Conservation (phyloP, 2,113 vertebrate species). For the Onychorhynchus coronatus region DNA sequence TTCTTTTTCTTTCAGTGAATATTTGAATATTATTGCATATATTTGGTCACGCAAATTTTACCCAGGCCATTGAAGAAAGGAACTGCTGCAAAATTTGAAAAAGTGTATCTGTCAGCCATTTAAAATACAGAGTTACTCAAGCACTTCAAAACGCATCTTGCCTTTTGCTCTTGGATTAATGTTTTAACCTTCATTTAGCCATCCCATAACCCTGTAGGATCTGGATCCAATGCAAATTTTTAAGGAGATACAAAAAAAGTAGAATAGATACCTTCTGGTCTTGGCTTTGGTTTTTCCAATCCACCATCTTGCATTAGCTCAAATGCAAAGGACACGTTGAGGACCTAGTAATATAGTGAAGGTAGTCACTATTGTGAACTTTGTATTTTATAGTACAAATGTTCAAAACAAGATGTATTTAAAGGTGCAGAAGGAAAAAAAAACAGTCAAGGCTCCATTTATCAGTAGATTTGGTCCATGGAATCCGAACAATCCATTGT, state of each 20-base stretch:
- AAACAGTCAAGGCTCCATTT: neutral
- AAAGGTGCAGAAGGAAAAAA: neutral
- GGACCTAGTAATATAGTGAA: constrained; percentile 77
- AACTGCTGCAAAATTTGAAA: neutral
- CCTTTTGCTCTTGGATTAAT: neutral
- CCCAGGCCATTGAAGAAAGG: neutral
- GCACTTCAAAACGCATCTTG: neutral
- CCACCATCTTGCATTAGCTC: constrained; percentile 98
- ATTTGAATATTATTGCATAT: neutral
- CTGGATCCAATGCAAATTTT: neutral
- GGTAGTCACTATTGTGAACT: neutral
- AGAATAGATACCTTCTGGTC: constrained; percentile 86
- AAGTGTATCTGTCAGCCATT: neutral
- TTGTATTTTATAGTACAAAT: neutral
- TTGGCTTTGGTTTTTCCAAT: constrained; percentile 92
- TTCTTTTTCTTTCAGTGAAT: neutral
- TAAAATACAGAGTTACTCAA: neutral
- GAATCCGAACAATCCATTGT: neutral
- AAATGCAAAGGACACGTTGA: constrained; percentile 95
- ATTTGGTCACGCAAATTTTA: neutral
- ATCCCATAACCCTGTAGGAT: neutral
- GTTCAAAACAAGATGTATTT: neutral
- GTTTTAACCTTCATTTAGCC: neutral
- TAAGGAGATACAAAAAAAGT: neutral
- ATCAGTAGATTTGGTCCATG: neutral